Conservation (phyloP, 2,888 invertebrate genomes). For the Drosophila sordidula region DNA sequence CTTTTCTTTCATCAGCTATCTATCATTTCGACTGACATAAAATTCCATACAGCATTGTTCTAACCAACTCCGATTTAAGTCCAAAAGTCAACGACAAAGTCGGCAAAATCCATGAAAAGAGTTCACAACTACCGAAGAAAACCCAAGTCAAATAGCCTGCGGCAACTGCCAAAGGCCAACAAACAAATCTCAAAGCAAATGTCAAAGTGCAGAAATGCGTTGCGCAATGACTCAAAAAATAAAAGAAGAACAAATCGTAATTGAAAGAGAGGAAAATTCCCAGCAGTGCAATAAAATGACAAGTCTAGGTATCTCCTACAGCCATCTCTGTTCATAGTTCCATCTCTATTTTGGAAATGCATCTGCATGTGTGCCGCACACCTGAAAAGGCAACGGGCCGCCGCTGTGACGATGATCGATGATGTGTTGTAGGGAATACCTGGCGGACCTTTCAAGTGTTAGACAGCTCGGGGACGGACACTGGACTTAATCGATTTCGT, state of each 20-base stretch:
- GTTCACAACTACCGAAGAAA: slow-evolving; percentile 11
- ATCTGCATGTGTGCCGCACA: slow-evolving; percentile 39
- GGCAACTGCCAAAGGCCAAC: slow-evolving; percentile 25
- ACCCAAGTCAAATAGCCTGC: slow-evolving; percentile 9
- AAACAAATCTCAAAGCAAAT: slow-evolving; percentile 2
- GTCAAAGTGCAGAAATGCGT: slow-evolving; percentile 27
- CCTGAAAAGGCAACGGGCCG: slow-evolving; percentile 49
- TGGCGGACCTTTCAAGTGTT: slow-evolving; percentile 16
- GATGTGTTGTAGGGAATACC: slow-evolving; percentile 33
- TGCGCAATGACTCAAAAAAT: slow-evolving; percentile 38
- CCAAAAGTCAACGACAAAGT: slow-evolving; percentile 46
- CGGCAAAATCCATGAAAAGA: slow-evolving; percentile 27
- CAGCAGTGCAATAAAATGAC: slow-evolving; percentile 58
- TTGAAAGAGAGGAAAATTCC: slow-evolving; percentile 30
- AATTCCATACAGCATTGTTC: not conserved
- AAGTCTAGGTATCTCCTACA: slow-evolving; percentile 38
- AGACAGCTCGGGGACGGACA: slow-evolving; percentile 13
- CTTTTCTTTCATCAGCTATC: not conserved
- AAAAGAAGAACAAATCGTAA: not conserved
- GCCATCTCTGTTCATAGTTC: not conserved
- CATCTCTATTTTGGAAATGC: slow-evolving; percentile 3
- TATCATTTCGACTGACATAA: not conserved
- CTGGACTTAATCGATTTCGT: slow-evolving; percentile 36
- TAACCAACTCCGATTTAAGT: slow-evolving; percentile 5
- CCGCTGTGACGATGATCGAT: slow-evolving; percentile 66